Evolutionary conservation across 2,113 vertebrate species (phyloP).

Genomic region (Percina caprodes): DNA sequence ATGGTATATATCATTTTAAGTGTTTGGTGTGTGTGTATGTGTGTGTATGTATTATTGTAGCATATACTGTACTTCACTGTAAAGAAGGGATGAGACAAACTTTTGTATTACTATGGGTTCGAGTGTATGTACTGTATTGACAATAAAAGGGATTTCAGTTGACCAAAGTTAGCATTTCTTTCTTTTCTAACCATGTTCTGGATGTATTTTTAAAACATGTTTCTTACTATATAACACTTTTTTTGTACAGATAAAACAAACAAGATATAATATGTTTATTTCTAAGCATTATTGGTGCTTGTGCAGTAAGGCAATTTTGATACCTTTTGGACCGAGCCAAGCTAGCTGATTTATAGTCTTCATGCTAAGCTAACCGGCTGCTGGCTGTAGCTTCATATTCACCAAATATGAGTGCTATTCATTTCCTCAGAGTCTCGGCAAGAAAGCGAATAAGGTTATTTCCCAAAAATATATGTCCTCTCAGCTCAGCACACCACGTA

Average conservation of each 20-base stretch:
- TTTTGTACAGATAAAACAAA: too few relatives aligned
- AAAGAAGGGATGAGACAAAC: slow-evolving; percentile 66
- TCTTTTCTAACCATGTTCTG: too few relatives aligned
- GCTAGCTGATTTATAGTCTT: neutral
- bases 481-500: too few relatives aligned
- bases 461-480: neutral
- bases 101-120: slow-evolving; percentile 75
- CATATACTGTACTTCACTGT: slow-evolving; percentile 64
- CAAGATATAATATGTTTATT: neutral
- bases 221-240: too few relatives aligned
- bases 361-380: neutral
- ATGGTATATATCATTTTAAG: slow-evolving; percentile 58
- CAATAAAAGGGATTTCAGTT: slow-evolving; percentile 77
- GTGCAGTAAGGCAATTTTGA: neutral
- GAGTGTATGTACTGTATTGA: slow-evolving; percentile 74
- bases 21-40: slow-evolving; percentile 42
- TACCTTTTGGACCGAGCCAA: neutral
- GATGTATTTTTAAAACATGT: neutral
- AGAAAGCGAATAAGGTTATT: neutral
- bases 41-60: slow-evolving; percentile 70
- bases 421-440: too few relatives aligned
- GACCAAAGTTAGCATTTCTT: neutral
- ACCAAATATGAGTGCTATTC: too few relatives aligned
- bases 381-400: too few relatives aligned
- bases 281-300: neutral